phyloP scores from a whole-genome alignment of 2,888 invertebrate genomes.

The Tenthredo livida region DNA sequence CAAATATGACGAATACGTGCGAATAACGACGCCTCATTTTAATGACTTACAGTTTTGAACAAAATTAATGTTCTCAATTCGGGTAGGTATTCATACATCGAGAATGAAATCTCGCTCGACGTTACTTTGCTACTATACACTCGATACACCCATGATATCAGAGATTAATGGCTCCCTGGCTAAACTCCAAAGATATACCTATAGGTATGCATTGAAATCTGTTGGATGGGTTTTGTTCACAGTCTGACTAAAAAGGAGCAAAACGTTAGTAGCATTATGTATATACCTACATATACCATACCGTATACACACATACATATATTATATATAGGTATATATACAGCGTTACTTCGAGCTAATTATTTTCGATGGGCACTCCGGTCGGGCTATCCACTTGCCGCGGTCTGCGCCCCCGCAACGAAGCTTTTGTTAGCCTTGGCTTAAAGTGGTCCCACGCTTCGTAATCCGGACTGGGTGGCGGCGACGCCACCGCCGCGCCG shows the following conservation, averaged over 20 bases:
- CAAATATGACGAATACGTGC: neutral
- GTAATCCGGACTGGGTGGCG: slow-evolving; percentile 27
- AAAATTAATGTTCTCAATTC: neutral
- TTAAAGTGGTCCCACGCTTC: slow-evolving; percentile 48
- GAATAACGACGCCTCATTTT: neutral
- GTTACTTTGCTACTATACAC: neutral
- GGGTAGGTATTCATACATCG: neutral
- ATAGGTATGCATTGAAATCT: neutral
- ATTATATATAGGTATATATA: too few species aligned
- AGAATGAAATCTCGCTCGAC: neutral
- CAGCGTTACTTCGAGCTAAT: slow-evolving; percentile 56
- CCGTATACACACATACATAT: neutral
- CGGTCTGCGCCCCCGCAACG: slow-evolving; percentile 44
- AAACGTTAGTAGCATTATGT: slow-evolving; percentile 13
- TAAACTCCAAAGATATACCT: neutral
- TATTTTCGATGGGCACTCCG: slow-evolving; percentile 59
- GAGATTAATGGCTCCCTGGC: slow-evolving; percentile 9
- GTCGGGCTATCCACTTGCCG: slow-evolving; percentile 40
- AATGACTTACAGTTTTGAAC: neutral
- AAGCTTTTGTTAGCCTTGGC: slow-evolving; percentile 50
- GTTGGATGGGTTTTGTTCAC: slow-evolving; percentile 17
- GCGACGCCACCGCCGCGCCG: slow-evolving; percentile 30
- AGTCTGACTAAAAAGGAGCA: slow-evolving; percentile 20
- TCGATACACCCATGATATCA: neutral
- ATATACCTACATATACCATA: neutral